phyloP scores from a whole-genome alignment of 2,888 invertebrate genomes.

The Meganola albula region DNA sequence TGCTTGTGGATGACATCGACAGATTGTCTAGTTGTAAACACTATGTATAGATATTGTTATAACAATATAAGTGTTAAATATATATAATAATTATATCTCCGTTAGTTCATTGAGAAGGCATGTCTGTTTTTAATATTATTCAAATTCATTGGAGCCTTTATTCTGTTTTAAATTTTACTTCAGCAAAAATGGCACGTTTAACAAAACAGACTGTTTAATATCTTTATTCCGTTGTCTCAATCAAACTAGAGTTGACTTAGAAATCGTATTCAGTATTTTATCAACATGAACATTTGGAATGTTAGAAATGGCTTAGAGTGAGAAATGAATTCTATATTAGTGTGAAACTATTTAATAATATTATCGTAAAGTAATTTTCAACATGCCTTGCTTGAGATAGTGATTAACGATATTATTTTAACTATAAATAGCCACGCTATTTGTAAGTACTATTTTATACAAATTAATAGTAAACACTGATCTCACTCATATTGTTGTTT shows the following conservation, averaged over 20 bases:
- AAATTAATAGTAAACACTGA: slow-evolving; percentile 51
- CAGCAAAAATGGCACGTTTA: slow-evolving; percentile 10
- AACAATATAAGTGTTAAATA: slow-evolving; percentile 63
- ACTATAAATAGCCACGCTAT: slow-evolving; percentile 28
- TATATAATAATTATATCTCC: slow-evolving; percentile 55
- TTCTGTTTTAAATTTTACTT: slow-evolving; percentile 26
- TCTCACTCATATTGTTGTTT: slow-evolving; percentile 60
- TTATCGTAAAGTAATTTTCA: slow-evolving; percentile 29
- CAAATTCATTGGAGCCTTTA: slow-evolving; percentile 45
- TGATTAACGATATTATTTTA: slow-evolving; percentile 31
- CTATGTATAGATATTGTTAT: slow-evolving; percentile 60
- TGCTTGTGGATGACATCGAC: slow-evolving; percentile 36
- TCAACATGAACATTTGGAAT: slow-evolving; percentile 26
- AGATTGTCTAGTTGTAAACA: slow-evolving; percentile 49
- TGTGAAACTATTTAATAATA: slow-evolving; percentile 29
- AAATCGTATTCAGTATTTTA: slow-evolving; percentile 15
- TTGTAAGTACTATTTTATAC: slow-evolving; percentile 40
- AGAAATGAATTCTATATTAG: slow-evolving; percentile 31
- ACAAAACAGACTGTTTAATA: slow-evolving; percentile 1
- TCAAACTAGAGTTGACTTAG: no score
- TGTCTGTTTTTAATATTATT: slow-evolving; percentile 73
- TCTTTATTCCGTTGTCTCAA: not conserved
- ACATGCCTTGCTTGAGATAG: slow-evolving; percentile 33
- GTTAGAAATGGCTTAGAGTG: slow-evolving; percentile 28
- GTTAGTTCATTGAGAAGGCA: slow-evolving; percentile 47